Percentiles rank a stretch among this genome's conserved stretches.
These are phyloP conservation scores for Dioctria rufipes DNA, from an alignment of 2,888 invertebrate species.

Conservation along the genomic window DNA sequence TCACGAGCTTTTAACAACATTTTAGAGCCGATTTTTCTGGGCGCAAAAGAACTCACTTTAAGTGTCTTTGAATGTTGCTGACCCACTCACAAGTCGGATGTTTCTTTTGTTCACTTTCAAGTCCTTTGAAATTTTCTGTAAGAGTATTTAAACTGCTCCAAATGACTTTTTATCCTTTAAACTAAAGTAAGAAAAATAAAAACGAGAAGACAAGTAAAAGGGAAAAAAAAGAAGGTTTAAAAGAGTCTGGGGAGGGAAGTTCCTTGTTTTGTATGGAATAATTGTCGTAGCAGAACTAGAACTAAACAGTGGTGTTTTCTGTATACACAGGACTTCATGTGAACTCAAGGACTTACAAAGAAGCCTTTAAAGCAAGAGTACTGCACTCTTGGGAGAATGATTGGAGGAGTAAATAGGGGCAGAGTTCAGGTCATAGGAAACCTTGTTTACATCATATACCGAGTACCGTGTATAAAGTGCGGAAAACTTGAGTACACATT, in stretches of 20 bases:
- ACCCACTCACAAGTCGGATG: background rate
- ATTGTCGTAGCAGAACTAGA: background rate
- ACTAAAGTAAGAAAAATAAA: background rate
- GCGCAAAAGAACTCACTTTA: no score
- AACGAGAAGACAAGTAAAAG: no score
- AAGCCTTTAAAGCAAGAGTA: background rate
- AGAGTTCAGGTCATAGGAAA: background rate
- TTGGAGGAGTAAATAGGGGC: background rate
- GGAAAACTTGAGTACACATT: background rate
- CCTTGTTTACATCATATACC: background rate
- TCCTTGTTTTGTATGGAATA: background rate
- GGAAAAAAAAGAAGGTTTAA: background rate
- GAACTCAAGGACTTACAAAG: background rate
- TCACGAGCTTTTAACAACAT: background rate
- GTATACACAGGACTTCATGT: background rate
- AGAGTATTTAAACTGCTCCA: slow-evolving; percentile 40
- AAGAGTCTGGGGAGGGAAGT: background rate
- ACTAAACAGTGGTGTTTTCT: background rate
- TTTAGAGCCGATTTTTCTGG: slow-evolving; percentile 22
- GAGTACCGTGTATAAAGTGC: background rate
- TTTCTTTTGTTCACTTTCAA: slow-evolving; percentile 29
- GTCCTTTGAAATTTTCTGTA: slow-evolving; percentile 32
- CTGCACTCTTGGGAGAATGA: background rate
- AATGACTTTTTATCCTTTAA: slow-evolving; percentile 26
- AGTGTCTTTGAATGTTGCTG: background rate